Percentiles rank a stretch among this genome's conserved stretches.
These are phyloP conservation scores for Diarsia brunnea DNA, from an alignment of 2,888 invertebrate genomes.

Conservation along the genomic window DNA sequence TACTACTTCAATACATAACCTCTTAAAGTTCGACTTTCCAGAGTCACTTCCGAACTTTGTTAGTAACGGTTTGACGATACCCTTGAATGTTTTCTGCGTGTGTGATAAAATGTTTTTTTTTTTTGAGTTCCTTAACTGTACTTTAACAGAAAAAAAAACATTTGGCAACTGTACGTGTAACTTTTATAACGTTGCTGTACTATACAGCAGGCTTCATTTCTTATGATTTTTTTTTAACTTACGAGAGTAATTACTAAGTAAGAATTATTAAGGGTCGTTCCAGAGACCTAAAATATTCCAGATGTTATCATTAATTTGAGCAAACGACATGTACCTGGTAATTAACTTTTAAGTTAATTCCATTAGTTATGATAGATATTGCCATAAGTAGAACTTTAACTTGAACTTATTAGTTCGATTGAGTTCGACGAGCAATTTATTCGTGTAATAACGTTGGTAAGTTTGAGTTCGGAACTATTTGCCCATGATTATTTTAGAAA, in stretches of 20 bases:
- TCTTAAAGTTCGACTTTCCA: no score
- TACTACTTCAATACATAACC: no score
- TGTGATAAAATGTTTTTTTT: no score
- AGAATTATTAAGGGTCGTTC: background rate
- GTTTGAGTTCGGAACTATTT: background rate
- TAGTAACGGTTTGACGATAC: no score
- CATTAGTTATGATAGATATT: background rate
- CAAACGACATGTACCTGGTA: background rate
- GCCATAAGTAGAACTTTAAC: background rate
- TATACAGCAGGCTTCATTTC: background rate
- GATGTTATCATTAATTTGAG: background rate
- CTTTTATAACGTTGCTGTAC: background rate
- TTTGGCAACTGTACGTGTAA: no score
- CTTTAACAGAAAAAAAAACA: no score
- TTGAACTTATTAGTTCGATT: background rate
- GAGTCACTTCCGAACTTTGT: no score
- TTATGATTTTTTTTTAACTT: background rate
- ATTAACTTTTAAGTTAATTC: background rate
- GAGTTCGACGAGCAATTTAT: background rate
- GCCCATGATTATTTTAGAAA: no score
- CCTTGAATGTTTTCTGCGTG: no score
- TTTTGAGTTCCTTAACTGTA: no score
- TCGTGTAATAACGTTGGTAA: background rate
- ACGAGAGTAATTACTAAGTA: background rate
- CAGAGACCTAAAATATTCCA: background rate